phyloP scores from a whole-genome alignment of 2,797 vertebrate species.

The Columba guinea region DNA sequence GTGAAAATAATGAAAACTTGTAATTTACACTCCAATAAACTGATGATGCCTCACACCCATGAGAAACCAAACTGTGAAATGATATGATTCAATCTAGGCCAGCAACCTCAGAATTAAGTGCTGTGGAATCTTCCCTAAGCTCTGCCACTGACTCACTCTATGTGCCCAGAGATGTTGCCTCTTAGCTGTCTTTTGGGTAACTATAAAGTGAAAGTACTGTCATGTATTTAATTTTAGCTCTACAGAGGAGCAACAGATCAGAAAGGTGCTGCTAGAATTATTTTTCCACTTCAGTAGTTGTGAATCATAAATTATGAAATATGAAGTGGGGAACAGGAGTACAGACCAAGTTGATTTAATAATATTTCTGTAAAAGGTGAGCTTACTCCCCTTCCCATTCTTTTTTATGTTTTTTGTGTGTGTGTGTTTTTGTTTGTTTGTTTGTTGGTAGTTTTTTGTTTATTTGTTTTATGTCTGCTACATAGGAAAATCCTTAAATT shows the following conservation, averaged over 20 bases:
- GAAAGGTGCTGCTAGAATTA: neutral
- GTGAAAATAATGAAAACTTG: neutral
- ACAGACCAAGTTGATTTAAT: neutral
- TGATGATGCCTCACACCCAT: neutral
- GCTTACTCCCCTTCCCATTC: rapidly evolving
- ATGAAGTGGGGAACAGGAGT: neutral
- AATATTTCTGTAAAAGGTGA: neutral
- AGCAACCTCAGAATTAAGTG: neutral
- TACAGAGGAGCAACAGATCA: neutral
- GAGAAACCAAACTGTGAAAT: neutral
- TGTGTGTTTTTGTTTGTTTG: too few species aligned
- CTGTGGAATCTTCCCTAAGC: neutral
- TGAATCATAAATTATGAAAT: neutral
- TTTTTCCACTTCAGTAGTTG: neutral
- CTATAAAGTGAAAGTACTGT: neutral
- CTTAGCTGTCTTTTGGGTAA: neutral
- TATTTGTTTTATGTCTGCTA: neutral
- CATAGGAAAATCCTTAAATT: neutral
- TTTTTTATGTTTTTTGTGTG: too few species aligned
- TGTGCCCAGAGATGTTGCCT: neutral
- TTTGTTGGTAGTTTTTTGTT: neutral
- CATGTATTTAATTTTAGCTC: neutral
- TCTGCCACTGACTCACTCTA: neutral
- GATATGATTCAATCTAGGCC: neutral
- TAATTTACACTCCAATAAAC: neutral